These are phyloP conservation scores for Synergus japonicus DNA, from an alignment of 2,888 invertebrate genomes.

Conservation along the genomic window DNA sequence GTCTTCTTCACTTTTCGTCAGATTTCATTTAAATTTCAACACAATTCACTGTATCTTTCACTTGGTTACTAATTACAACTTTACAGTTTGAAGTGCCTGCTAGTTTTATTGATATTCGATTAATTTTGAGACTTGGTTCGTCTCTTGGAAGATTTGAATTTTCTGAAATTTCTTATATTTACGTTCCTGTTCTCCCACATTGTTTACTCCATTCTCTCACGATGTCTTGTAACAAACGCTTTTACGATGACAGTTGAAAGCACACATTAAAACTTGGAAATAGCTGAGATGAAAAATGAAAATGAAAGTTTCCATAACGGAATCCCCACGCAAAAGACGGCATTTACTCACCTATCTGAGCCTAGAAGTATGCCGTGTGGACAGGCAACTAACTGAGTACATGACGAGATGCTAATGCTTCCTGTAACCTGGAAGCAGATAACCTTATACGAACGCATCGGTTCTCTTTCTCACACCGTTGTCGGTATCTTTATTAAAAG, in stretches of 20 bases:
- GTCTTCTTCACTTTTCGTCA: conserved; percentile 13
- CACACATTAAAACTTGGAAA: conserved; percentile 22
- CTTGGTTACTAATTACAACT: background rate
- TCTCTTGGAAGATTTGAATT: background rate
- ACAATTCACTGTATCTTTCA: background rate
- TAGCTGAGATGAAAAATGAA: conserved; percentile 52
- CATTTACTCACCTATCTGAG: conserved; percentile 44
- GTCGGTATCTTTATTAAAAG: conserved; percentile 30
- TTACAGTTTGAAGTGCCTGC: background rate
- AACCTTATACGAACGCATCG: conserved; percentile 46
- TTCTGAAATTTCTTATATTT: conserved; percentile 17
- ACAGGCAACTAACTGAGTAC: conserved; percentile 53
- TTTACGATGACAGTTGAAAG: conserved; percentile 34
- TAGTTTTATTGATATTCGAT: too few species aligned
- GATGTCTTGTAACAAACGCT: conserved; percentile 19
- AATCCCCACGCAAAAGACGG: conserved; percentile 51
- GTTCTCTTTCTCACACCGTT: conserved; percentile 7
- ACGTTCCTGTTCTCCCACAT: background rate
- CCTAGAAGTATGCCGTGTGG: conserved; percentile 53
- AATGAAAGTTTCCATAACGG: conserved; percentile 54
- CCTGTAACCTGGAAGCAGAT: conserved; percentile 55
- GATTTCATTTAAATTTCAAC: conserved; percentile 13
- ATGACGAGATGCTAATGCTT: conserved; percentile 53
- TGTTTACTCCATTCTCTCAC: conserved; percentile 1
- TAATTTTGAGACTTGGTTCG: background rate